Evolutionary conservation across 2,797 vertebrate species (phyloP), one percentile per base, ranked within the genome.

Genomic region (Clarias laeviceps): DNA sequence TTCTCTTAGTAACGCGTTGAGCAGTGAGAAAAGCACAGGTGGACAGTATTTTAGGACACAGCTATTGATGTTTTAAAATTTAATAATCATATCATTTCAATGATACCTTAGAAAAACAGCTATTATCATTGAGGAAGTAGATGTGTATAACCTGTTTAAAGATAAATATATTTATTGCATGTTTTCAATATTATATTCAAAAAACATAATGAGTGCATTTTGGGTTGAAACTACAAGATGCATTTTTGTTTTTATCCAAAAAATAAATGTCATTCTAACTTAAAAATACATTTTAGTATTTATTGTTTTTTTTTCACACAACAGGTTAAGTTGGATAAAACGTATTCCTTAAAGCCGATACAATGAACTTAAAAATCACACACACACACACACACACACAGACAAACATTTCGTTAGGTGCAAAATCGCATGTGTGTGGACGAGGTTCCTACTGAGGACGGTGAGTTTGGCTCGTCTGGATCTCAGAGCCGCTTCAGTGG

Each of bases 401-500:
- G 6, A 32, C 37, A 50, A 27, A n/a, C 65, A 32, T 17, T 27
- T 27, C 0, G 27, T 54, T 14, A 4, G 15, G 15, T 15, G 69
- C 84, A 74, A 64, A 61, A 68, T 20, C 8, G 40, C 8, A 4
- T 62, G 24, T 50, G 59, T 84, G 34, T 72, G 24, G 11, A 15
- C 0, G 32, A 34, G 57, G 40, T 34, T 93, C 95, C 96, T 94
- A 98, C 97, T 97, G 88, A 99, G 96, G 8, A 99, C 97, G 0
- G 97, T 99, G 92, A 99, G 96, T 77, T 95, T 96, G 80, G 97
- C 98, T 27, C 96, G 92, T 84, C 97, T 94, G 37, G 98, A 99
- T 27, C 98, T 95, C 88, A 99, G 94, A 1, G 98, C 98, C 0
- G 97, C 97, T 92, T 98, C 97, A 0, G 98, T 98, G 88, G 98